Evolutionary conservation across 2,113 vertebrate species (phyloP).

Genomic region (Sinocyclocheilus grahami): DNA sequence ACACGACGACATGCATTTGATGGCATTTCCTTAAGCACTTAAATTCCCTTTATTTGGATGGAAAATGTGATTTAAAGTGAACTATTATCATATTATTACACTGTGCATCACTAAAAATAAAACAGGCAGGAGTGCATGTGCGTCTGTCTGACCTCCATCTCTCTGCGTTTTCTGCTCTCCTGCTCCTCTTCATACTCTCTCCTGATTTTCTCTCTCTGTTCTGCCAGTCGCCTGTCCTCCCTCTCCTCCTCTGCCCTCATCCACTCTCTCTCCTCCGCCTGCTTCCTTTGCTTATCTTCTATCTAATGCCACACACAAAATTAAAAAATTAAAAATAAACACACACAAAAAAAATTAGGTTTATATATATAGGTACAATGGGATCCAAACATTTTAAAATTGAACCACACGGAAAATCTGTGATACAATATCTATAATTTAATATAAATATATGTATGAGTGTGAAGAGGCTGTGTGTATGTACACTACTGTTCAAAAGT

Average conservation of each 20-base stretch:
- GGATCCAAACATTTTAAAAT: neutral
- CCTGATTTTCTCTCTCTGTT: constrained; percentile 79
- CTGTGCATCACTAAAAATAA: neutral
- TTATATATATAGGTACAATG: neutral
- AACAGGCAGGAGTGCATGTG: neutral
- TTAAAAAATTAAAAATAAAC: no score
- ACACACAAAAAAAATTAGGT: neutral
- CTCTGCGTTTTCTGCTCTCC: constrained; percentile 81
- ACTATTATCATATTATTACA: neutral
- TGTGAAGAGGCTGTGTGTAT: neutral
- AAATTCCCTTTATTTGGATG: neutral
- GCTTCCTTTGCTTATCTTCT: constrained; percentile 86
- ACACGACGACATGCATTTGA: neutral
- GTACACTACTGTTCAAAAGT: neutral
- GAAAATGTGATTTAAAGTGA: neutral
- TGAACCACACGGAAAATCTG: neutral
- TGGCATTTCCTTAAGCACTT: neutral
- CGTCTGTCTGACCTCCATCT: constrained; percentile 78
- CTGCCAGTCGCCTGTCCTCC: constrained; percentile 30
- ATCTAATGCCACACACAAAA: constrained; percentile 69
- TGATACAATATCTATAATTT: neutral
- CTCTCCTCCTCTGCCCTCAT: constrained; percentile 82
- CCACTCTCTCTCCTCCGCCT: constrained; percentile 83
- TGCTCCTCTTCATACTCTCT: constrained; percentile 88
- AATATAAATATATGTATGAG: neutral